Evolutionary conservation across 1,140 invertebrate genomes (phyloP), one percentile per base, ranked within the genome.

Genomic region (Steinernema feltiae): DNA sequence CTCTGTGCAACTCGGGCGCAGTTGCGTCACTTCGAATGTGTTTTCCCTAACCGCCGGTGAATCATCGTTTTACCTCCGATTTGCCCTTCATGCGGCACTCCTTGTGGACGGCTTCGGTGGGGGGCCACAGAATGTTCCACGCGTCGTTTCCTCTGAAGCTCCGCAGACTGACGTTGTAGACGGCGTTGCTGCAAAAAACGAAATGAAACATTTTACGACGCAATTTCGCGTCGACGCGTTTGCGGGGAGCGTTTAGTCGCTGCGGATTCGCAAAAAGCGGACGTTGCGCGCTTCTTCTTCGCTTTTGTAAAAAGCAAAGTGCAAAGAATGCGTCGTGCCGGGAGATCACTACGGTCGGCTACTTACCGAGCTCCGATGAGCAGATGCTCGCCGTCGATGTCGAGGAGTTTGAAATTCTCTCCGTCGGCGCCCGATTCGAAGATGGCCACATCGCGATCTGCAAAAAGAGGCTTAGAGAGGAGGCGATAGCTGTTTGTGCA

Each of bases 401-500:
- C 53, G 24, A 63, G 53, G 53, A 63, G 53, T 63, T 63, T 63
- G 53, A 63, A 63, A 21, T 63, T 63, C 53, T 63, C 53, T 7
- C 53, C 53, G 53, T 15, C 15, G 24, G 12, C 24, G 2, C 53
- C 53, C 53, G 53, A 63, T 27, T n/a, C 53, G 53, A 63, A 63
- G 15, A 21, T 63, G 15, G 53, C 53, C 24, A 63, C 53, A 21
- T 27, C 15, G 15, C 24, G 15, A 63, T 63, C 53, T 63, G 53
- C 12, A 63, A 63, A 3, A 63, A 17, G 24, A 17, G 53, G 7
- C 24, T 3, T 15, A 17, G 3, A 21, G 53, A 3, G 15, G 3
- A 63, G 53, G 53, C n/a, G n/a, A n/a, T n/a, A n/a, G n/a, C n/a
- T n/a, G n/a, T n/a, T 63, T 21, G 35, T 41, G 35, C 35, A 7